A percentile compares a stretch with the other conserved stretches of the same genome.
Evolutionary conservation across 2,888 invertebrate genomes (phyloP).

Genomic region (Strigamia transsilvanica): DNA sequence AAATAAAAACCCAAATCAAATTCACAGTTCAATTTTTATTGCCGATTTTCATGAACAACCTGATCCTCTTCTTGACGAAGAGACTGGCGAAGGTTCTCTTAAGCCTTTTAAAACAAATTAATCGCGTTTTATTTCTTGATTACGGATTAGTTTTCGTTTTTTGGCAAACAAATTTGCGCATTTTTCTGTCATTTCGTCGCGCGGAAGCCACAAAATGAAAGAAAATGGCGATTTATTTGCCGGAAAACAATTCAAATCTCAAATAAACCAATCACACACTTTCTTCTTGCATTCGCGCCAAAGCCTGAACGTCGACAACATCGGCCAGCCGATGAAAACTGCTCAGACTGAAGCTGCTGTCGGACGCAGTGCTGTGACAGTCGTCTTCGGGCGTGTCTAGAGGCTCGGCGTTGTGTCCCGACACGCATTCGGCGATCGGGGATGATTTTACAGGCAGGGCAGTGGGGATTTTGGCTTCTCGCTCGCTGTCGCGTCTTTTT

Average conservation of each 20-base stretch:
- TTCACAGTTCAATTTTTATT: not conserved
- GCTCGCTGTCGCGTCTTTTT: conserved; percentile 58
- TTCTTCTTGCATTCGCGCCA: conserved; percentile 64
- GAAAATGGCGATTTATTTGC: not conserved
- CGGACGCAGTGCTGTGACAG: conserved; percentile 29
- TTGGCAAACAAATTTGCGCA: no score
- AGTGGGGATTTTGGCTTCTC: not conserved
- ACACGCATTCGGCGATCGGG: not conserved
- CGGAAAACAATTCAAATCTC: not conserved
- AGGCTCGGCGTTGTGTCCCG: not conserved
- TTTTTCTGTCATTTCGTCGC: no score
- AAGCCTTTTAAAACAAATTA: conserved; percentile 59
- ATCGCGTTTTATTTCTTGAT: no score
- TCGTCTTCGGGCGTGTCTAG: conserved; percentile 48
- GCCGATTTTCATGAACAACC: conserved; percentile 51
- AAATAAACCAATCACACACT: conserved; percentile 60
- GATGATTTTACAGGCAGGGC: conserved; percentile 32
- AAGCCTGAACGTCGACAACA: conserved; percentile 63
- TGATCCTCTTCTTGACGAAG: conserved; percentile 61
- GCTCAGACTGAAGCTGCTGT: conserved; percentile 28
- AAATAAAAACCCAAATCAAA: not conserved
- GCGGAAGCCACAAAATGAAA: no score
- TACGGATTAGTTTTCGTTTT: no score
- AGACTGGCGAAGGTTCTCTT: conserved; percentile 62
- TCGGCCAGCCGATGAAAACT: conserved; percentile 59